These are phyloP conservation scores for Thecophora atra DNA, from an alignment of 2,888 invertebrate species.

Conservation along the genomic window DNA sequence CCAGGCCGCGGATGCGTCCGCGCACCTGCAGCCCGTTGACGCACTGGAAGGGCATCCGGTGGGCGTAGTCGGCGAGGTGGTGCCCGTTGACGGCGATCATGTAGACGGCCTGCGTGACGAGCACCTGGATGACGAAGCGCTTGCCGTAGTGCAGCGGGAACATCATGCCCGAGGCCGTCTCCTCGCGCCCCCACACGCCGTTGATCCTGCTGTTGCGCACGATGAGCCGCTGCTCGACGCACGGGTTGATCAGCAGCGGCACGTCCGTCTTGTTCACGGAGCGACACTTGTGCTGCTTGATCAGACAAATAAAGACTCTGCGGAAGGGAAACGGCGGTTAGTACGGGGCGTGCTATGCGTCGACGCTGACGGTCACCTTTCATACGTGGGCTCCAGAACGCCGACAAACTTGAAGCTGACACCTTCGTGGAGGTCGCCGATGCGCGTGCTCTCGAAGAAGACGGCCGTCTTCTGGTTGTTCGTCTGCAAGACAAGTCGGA, in stretches of 20 bases:
- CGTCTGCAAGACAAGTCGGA: not conserved
- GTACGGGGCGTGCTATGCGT: not conserved
- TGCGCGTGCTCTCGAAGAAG: not conserved
- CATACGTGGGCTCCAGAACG: not conserved
- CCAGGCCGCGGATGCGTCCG: not conserved
- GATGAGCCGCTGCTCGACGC: not conserved
- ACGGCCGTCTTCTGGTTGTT: not conserved
- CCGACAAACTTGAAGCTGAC: not conserved
- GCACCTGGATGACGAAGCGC: not conserved
- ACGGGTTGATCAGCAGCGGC: not conserved
- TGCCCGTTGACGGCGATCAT: constrained; percentile 7
- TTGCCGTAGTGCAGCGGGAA: not conserved
- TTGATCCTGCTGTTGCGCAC: not conserved
- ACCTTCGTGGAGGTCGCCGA: not conserved
- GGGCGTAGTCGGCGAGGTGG: not conserved
- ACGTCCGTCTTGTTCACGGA: too few species aligned
- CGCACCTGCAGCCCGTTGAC: not conserved
- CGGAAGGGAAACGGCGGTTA: not conserved
- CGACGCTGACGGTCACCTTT: not conserved
- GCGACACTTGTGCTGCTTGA: not conserved
- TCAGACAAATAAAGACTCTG: not conserved
- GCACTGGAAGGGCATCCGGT: not conserved
- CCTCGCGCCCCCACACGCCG: not conserved
- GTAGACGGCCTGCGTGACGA: not conserved
- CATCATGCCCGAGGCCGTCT: not conserved